A percentile compares a stretch with the other conserved stretches of the same genome.
phyloP scores from a whole-genome alignment of 2,113 vertebrate genomes.

The Lepisosteus oculatus region DNA sequence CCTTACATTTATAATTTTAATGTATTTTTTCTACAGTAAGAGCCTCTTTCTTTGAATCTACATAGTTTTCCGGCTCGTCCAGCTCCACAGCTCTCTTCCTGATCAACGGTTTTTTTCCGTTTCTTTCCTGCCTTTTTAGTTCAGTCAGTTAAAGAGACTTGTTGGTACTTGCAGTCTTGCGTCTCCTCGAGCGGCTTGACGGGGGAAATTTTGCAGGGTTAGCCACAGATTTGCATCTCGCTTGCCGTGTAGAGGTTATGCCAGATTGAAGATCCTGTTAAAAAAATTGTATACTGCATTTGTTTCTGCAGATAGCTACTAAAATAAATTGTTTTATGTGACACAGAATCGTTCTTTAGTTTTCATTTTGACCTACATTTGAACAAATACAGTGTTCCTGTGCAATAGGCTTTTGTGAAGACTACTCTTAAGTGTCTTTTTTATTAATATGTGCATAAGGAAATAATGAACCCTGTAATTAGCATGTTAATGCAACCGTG shows the following conservation, averaged over 20 bases:
- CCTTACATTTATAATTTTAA: not conserved
- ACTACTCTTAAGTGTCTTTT: no score
- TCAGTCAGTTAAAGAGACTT: conserved; percentile 20
- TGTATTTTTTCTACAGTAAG: not conserved
- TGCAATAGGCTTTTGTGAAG: no score
- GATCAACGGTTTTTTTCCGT: not conserved
- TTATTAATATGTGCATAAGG: no score
- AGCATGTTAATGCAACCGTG: no score
- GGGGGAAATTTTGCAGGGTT: conserved; percentile 20
- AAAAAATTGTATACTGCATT: no score
- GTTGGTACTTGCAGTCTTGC: conserved; percentile 11
- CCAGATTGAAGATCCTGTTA: not conserved
- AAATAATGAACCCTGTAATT: no score
- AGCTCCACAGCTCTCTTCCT: not conserved
- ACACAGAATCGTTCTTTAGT: no score
- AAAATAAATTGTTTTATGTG: no score
- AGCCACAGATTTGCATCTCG: conserved; percentile 31
- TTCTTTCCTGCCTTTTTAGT: not conserved
- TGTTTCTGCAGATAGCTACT: no score
- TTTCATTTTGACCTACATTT: no score
- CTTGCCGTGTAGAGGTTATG: conserved; percentile 27
- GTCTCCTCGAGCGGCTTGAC: conserved; percentile 19
- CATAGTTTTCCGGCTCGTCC: not conserved
- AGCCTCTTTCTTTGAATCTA: not conserved
- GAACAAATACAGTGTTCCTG: no score